phyloP scores from a whole-genome alignment of 1,140 invertebrate genomes.

The Drosophila parvula region DNA sequence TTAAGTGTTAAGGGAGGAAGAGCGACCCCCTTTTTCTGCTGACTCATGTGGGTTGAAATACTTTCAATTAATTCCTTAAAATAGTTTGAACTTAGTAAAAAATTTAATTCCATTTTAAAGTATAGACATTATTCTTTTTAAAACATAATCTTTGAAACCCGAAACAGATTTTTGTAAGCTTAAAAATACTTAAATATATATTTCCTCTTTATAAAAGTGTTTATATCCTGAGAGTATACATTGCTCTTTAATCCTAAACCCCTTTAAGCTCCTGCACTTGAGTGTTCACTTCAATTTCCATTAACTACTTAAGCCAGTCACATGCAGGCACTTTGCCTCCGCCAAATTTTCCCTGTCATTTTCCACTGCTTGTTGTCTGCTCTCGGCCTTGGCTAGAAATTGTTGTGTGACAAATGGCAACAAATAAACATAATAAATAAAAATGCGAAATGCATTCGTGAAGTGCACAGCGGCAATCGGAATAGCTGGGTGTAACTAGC shows the following conservation, averaged over 20 bases:
- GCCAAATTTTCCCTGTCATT: slow-evolving; percentile 24
- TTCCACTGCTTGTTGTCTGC: slow-evolving; percentile 3
- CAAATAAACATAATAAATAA: slow-evolving; percentile 83
- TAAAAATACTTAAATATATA: no score
- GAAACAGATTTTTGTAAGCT: neutral
- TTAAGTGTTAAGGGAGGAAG: neutral
- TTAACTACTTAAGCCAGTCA: slow-evolving; percentile 34
- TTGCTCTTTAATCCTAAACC: neutral
- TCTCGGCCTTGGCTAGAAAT: slow-evolving; percentile 62
- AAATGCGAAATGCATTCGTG: slow-evolving; percentile 69
- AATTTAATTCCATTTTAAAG: no score
- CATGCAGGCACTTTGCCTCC: slow-evolving; percentile 41
- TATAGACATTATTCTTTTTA: no score
- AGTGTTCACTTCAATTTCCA: slow-evolving; percentile 46
- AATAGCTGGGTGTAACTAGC: slow-evolving; percentile 62
- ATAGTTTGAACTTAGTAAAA: neutral
- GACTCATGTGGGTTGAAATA: slow-evolving; percentile 32
- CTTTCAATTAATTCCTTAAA: slow-evolving; percentile 10
- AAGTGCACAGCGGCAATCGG: slow-evolving; percentile 38
- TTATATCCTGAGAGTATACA: neutral
- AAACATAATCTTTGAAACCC: no score
- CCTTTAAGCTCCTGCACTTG: neutral
- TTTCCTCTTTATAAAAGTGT: neutral
- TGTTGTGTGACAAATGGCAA: slow-evolving; percentile 74
- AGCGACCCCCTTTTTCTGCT: neutral